These are phyloP conservation scores for Oceanites oceanicus DNA, from an alignment of 2,113 vertebrate genomes.

Conservation along the genomic window DNA sequence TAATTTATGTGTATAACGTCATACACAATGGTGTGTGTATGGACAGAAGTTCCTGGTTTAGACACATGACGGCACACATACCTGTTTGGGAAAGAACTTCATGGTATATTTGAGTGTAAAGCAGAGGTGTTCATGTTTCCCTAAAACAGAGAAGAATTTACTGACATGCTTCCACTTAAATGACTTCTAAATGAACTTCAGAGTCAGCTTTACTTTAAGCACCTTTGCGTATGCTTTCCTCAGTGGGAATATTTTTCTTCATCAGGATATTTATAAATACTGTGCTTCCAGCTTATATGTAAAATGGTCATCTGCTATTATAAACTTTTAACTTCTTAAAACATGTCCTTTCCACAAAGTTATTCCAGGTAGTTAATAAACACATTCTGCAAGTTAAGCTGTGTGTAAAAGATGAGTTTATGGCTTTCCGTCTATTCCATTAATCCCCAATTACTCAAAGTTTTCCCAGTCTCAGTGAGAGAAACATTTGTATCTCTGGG, in stretches of 20 bases:
- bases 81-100: background rate
- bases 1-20: background rate
- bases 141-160: background rate
- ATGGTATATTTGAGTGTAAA: background rate
- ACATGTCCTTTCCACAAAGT: background rate
- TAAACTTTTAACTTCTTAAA: background rate
- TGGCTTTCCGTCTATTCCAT: background rate
- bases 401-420: background rate
- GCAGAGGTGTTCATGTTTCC: background rate
- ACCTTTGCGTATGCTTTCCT: background rate
- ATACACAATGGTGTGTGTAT: background rate
- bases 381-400: background rate
- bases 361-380: background rate
- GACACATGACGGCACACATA: background rate
- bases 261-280: background rate
- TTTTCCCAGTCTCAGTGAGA: background rate
- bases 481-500: conserved; percentile 19
- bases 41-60: background rate
- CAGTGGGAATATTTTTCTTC: background rate
- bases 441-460: conserved; percentile 38
- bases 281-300: background rate
- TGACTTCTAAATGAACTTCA: background rate
- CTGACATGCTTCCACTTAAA: background rate
- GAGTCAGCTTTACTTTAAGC: background rate
- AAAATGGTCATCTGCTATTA: background rate